A percentile compares a stretch with the other conserved stretches of the same genome.
Conservation (phyloP, 2,113 vertebrate genomes). For the Crotophaga sulcirostris region DNA sequence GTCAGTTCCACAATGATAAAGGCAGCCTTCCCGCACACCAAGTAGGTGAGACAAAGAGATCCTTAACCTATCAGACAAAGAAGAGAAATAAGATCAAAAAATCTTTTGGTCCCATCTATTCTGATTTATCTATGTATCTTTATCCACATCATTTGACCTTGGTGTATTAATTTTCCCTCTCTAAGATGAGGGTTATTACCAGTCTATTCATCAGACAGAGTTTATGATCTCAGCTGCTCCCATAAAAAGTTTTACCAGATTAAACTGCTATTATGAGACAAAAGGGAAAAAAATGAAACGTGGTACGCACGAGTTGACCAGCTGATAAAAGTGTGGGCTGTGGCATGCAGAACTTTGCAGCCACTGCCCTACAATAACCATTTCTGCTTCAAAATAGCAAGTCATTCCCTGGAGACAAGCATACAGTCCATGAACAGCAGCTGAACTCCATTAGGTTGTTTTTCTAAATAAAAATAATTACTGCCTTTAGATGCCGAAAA, state of each 20-base stretch:
- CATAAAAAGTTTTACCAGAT: background rate
- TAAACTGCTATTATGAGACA: background rate
- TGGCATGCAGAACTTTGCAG: background rate
- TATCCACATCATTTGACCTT: background rate
- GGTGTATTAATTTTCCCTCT: background rate
- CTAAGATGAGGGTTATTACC: background rate
- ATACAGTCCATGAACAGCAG: background rate
- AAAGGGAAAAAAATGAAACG: background rate
- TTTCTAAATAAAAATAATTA: slow-evolving; percentile 4
- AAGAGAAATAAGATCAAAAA: background rate
- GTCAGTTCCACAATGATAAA: background rate
- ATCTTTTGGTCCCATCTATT: background rate
- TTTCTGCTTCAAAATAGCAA: background rate
- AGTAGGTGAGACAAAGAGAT: background rate
- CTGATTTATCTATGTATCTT: background rate
- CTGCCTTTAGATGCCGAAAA: background rate
- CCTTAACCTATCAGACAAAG: background rate
- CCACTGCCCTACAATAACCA: background rate
- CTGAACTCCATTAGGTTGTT: background rate
- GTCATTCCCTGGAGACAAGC: background rate
- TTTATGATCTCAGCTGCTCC: background rate
- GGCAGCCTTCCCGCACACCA: background rate
- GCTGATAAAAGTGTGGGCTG: background rate
- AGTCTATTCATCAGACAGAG: background rate
- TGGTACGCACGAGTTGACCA: background rate